Percentiles rank a stretch among this genome's conserved stretches.
These are phyloP conservation scores for Creontiades dilutus DNA, from an alignment of 2,888 invertebrate species.

Conservation along the genomic window DNA sequence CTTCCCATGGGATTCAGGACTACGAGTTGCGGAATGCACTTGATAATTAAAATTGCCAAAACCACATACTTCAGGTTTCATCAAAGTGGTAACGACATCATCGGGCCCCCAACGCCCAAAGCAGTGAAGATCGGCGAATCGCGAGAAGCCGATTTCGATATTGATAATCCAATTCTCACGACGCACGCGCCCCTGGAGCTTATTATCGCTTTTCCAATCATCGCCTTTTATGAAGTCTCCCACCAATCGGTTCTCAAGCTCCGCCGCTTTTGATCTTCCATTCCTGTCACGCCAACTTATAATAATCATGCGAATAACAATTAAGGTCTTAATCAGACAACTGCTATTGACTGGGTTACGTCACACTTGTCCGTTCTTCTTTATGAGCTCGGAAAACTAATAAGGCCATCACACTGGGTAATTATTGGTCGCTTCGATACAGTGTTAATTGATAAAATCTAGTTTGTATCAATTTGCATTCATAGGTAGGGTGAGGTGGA, in stretches of 20 bases:
- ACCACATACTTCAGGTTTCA: no score
- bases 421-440: no score
- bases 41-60: no score
- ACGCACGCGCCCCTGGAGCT: constrained; percentile 17
- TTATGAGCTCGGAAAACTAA: not conserved
- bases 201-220: not conserved
- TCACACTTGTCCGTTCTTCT: not conserved
- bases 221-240: not conserved
- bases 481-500: no score
- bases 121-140: not conserved
- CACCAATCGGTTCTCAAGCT: constrained; percentile 21
- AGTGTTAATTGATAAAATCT: no score
- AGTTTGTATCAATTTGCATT: no score
- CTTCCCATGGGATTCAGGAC: no score
- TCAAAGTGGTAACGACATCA: no score
- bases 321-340: constrained; percentile 11
- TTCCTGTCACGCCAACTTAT: not conserved
- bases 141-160: not conserved
- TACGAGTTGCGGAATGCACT: no score
- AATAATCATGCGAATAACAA: not conserved
- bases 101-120: not conserved
- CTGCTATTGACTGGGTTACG: not conserved
- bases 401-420: not conserved
- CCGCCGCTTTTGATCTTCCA: not conserved
- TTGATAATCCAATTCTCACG: not conserved